Percentiles rank a stretch among this genome's conserved stretches.
Evolutionary conservation across 2,113 vertebrate genomes (phyloP).

Genomic region (Phocoena phocoena): DNA sequence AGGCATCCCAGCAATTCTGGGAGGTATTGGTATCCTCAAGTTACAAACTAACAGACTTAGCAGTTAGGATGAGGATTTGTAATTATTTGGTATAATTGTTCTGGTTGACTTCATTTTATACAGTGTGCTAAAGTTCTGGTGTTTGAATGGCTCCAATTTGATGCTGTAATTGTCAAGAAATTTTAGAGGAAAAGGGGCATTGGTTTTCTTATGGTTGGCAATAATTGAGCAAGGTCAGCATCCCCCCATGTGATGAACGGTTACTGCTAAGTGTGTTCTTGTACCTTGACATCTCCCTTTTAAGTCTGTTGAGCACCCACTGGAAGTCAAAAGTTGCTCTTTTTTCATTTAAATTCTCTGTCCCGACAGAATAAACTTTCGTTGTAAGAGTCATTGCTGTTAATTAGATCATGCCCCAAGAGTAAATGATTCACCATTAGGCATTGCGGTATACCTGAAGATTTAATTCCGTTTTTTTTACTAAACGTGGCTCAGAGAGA

Average conservation of each 20-base stretch:
- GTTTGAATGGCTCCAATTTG: background rate
- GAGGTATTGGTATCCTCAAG: background rate
- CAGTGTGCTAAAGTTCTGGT: background rate
- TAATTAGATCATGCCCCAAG: slow-evolving; percentile 30
- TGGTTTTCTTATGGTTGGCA: background rate
- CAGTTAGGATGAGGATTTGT: background rate
- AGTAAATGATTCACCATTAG: slow-evolving; percentile 42
- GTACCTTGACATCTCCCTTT: background rate
- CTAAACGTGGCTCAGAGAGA: background rate
- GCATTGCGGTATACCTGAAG: background rate
- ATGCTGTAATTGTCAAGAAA: background rate
- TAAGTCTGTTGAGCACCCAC: background rate
- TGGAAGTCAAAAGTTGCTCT: background rate
- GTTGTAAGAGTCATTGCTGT: background rate
- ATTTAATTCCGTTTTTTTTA: background rate
- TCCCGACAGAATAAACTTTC: background rate
- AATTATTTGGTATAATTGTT: background rate
- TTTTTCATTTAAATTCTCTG: background rate
- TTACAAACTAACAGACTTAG: background rate
- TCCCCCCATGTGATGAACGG: background rate
- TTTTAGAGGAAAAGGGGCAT: background rate
- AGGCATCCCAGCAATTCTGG: background rate
- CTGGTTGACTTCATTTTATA: background rate
- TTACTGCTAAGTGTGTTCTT: background rate
- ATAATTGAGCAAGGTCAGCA: background rate